Percentiles rank a stretch among this genome's conserved stretches.
These are phyloP conservation scores for Cardiocondyla obscurior DNA, from an alignment of 1,140 invertebrate species.

Conservation along the genomic window DNA sequence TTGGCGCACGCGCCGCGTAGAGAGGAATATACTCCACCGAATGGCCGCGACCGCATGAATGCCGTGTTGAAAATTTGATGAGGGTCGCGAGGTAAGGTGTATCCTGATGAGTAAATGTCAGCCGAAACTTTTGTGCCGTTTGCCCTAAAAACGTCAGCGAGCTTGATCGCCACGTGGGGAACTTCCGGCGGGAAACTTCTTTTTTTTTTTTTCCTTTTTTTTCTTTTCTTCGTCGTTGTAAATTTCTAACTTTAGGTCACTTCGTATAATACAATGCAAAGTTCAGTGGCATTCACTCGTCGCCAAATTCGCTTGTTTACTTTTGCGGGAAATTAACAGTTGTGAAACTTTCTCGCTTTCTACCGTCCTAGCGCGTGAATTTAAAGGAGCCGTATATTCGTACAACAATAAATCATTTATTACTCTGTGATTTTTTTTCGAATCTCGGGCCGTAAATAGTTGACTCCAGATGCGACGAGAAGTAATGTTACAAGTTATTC, in stretches of 20 bases:
- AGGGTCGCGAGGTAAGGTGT: background rate
- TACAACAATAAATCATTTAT: background rate
- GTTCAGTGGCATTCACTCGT: background rate
- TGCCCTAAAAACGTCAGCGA: background rate
- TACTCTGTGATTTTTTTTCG: background rate
- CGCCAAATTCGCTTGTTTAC: background rate
- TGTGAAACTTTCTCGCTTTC: background rate
- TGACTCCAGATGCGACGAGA: background rate
- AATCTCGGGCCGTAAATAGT: background rate
- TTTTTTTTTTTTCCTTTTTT: too few relatives aligned
- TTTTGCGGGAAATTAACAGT: background rate
- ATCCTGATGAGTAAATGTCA: conserved; percentile 13
- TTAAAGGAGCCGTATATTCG: background rate
- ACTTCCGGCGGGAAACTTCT: background rate
- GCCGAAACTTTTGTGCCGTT: conserved; percentile 18
- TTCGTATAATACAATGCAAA: background rate
- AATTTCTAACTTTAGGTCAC: background rate
- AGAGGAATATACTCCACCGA: background rate
- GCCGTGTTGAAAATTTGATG: conserved; percentile 39
- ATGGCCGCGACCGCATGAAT: conserved; percentile 4
- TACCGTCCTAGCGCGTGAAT: background rate
- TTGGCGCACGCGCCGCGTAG: background rate
- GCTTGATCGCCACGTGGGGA: background rate
- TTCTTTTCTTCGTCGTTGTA: background rate
- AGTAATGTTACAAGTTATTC: background rate